Evolutionary conservation across 2,113 vertebrate genomes (phyloP), one percentile per base, ranked within the genome.

Genomic region (Forbesichthys papilliferus): DNA sequence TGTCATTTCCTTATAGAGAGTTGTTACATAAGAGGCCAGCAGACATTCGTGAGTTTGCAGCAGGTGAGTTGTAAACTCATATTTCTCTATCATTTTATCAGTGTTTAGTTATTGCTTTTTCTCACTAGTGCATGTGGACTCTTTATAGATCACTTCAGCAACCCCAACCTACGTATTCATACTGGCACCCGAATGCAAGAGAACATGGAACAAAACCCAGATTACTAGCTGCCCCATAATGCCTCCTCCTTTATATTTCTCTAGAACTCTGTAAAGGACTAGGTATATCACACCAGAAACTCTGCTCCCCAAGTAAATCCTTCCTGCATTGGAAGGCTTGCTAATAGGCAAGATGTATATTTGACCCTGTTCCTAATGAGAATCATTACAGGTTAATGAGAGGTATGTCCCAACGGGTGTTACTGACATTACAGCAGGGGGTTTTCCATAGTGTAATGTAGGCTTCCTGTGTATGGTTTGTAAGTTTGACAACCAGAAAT

Each of bases 101-200:
- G 13, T 54, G 14, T 54, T 54, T 54, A 2, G 13, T n/a, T n/a
- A 16, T n/a, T 5, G 3, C 49, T 51, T 13, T 11, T 13, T 51
- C 49, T 51, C 49, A 12, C 49, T 51, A 11, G 48, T 9, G 6
- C 36, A 20, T 48, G 6, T 48, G 49, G 9, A 0, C 61, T 27
- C 57, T 80, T 75, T 84, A 74, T 81, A 93, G 93, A 89, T 78
- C 78, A 93, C 71, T 94, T 94, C 86, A 86, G 63, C 36, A 85
- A 90, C 61, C 82, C 88, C 48, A 65, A 88, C 61, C 82, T 89
- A 59, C 64, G 56, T 10, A 55, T 20, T 9, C 61, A 74, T 33
- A 74, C 85, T 64, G 56, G 16, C 5, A 61, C 77, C 5, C 80
- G 79, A 80, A 57, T 75, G 61, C 68, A 85, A 48, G 65, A 18